Evolutionary conservation across 2,113 vertebrate species (phyloP).

Genomic region (Indri indri): DNA sequence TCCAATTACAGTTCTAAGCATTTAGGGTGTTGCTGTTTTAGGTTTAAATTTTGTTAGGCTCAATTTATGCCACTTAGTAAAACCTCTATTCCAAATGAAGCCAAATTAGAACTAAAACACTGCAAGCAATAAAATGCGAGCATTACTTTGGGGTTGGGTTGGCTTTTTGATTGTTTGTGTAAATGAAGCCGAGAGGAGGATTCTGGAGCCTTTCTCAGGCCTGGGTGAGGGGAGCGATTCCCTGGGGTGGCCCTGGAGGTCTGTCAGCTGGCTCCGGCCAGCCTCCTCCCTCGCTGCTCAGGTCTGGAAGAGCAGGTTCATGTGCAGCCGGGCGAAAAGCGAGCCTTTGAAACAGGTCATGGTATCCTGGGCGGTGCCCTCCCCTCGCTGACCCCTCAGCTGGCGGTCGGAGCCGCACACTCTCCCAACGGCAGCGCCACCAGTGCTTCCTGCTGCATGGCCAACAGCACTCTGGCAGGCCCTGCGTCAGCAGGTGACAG

Average conservation of each 20-base stretch:
- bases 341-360: not conserved
- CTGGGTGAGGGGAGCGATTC: not conserved
- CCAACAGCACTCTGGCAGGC: not conserved
- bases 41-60: constrained; percentile 79
- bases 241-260: not conserved
- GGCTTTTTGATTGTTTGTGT: constrained; percentile 61
- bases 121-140: constrained; percentile 69
- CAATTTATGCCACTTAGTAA: constrained; percentile 81
- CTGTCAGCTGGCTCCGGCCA: not conserved
- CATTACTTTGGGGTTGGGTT: constrained; percentile 67
- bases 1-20: constrained; percentile 74
- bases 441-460: not conserved
- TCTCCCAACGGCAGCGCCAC: not conserved
- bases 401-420: not conserved
- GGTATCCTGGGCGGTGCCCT: not conserved
- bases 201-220: not conserved
- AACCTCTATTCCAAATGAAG: constrained; percentile 78
- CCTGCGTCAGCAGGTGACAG: not conserved
- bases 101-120: constrained; percentile 74
- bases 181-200: constrained; percentile 37
- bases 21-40: constrained; percentile 75
- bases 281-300: not conserved
- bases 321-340: not conserved
- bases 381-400: not conserved
- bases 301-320: not conserved